These are phyloP conservation scores for Monochamus alternatus DNA, from an alignment of 2,888 invertebrate species.

Conservation along the genomic window DNA sequence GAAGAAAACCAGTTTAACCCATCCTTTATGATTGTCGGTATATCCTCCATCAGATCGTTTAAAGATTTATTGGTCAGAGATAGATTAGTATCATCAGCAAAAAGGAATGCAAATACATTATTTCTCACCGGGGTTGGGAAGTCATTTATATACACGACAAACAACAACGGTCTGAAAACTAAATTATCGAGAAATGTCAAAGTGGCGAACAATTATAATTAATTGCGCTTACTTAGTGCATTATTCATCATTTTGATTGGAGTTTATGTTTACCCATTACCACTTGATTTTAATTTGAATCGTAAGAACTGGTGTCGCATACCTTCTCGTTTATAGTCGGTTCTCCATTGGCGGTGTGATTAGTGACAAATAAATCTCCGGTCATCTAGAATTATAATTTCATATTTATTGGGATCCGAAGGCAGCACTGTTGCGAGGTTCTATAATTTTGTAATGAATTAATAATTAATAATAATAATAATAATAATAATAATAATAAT, in stretches of 20 bases:
- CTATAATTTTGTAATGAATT: not conserved
- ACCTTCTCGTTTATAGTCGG: constrained; percentile 1
- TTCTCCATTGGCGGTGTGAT: constrained; percentile 4
- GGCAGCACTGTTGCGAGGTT: not conserved
- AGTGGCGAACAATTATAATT: constrained; percentile 24
- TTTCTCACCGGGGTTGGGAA: too few species aligned
- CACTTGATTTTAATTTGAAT: constrained; percentile 14
- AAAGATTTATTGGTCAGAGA: too few species aligned
- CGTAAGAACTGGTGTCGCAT: constrained; percentile 9
- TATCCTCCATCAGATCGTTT: too few species aligned
- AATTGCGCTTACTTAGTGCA: constrained; percentile 20
- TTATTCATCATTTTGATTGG: constrained; percentile 23
- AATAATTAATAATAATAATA: too few species aligned
- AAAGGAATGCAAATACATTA: too few species aligned
- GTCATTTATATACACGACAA: too few species aligned
- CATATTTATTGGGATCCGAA: not conserved
- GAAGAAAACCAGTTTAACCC: too few species aligned
- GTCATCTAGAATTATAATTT: constrained; percentile 5
- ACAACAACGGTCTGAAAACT: not conserved
- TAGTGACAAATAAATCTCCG: constrained; percentile 9
- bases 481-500: too few species aligned
- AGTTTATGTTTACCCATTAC: constrained; percentile 22
- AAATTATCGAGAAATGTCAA: constrained; percentile 23
- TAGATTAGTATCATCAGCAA: too few species aligned
- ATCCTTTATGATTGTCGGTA: too few species aligned